These are phyloP conservation scores for Crossaster papposus DNA, from an alignment of 53 echinoderm and acorn worm genomes.

Conservation along the genomic window DNA sequence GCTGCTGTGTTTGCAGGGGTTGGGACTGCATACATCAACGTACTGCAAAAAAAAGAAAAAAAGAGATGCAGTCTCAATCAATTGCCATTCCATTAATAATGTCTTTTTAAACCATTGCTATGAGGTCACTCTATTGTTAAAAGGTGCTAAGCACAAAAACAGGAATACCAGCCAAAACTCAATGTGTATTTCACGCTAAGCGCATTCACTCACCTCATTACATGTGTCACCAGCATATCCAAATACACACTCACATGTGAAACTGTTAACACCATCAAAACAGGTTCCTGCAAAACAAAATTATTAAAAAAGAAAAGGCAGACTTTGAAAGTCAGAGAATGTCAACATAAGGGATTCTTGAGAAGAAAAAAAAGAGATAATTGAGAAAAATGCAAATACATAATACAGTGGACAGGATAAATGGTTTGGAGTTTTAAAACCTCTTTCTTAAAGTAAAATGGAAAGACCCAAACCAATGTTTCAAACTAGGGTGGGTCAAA, in stretches of 20 bases:
- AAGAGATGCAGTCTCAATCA: not conserved
- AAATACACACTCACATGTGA: conserved; percentile 76
- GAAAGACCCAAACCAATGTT: too few relatives aligned
- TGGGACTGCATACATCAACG: conserved; percentile 78
- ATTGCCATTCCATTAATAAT: too few relatives aligned
- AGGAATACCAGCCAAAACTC: too few relatives aligned
- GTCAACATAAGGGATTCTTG: not conserved
- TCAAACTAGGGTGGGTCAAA: too few relatives aligned
- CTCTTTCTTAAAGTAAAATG: too few relatives aligned
- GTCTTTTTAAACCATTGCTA: too few relatives aligned
- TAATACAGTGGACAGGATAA: not conserved
- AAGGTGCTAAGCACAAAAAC: too few relatives aligned
- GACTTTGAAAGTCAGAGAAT: not conserved
- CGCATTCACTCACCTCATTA: conserved; percentile 62
- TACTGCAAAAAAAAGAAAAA: conserved; percentile 39
- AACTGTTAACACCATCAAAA: conserved; percentile 80
- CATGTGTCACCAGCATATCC: conserved; percentile 87
- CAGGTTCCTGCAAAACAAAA: conserved; percentile 69
- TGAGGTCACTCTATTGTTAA: too few relatives aligned
- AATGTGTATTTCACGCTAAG: not conserved
- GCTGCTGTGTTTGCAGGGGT: conserved; percentile 90
- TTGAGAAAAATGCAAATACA: not conserved
- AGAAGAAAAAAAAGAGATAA: too few relatives aligned
- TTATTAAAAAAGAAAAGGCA: not conserved
- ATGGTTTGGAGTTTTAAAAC: not conserved